These are phyloP conservation scores for Caloenas nicobarica DNA, from an alignment of 2,113 vertebrate genomes.

Conservation along the genomic window DNA sequence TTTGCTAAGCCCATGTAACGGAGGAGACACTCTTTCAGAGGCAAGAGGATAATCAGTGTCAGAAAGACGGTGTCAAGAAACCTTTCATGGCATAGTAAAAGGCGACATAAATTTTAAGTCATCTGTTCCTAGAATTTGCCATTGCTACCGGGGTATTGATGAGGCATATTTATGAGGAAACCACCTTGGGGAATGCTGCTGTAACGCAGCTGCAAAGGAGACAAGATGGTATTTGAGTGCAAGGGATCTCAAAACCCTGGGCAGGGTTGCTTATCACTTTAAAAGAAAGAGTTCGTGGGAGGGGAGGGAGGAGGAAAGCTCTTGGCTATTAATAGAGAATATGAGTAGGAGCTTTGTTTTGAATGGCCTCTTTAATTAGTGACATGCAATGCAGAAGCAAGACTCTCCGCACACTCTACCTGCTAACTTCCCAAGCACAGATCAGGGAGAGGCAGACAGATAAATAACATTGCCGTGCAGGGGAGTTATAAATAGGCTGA, in stretches of 20 bases:
- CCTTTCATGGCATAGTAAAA: neutral
- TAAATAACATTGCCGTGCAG: neutral
- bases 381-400: neutral
- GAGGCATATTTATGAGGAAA: neutral
- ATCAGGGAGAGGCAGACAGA: neutral
- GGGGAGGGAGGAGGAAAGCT: neutral
- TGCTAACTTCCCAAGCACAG: neutral
- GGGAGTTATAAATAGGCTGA: neutral
- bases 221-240: neutral
- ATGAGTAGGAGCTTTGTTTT: constrained; percentile 39
- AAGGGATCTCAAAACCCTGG: neutral
- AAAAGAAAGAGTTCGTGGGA: neutral
- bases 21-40: neutral
- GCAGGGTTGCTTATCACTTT: neutral
- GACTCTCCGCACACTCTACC: neutral
- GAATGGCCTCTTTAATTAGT: constrained; percentile 35
- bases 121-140: neutral
- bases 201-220: neutral
- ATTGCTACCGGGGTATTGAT: neutral
- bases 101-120: neutral
- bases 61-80: neutral
- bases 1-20: constrained; percentile 62
- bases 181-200: neutral
- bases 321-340: constrained; percentile 30
- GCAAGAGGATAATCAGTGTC: neutral